These are phyloP conservation scores for Acanthococcus lagerstroemiae DNA, from an alignment of 2,888 invertebrate species.

Conservation along the genomic window DNA sequence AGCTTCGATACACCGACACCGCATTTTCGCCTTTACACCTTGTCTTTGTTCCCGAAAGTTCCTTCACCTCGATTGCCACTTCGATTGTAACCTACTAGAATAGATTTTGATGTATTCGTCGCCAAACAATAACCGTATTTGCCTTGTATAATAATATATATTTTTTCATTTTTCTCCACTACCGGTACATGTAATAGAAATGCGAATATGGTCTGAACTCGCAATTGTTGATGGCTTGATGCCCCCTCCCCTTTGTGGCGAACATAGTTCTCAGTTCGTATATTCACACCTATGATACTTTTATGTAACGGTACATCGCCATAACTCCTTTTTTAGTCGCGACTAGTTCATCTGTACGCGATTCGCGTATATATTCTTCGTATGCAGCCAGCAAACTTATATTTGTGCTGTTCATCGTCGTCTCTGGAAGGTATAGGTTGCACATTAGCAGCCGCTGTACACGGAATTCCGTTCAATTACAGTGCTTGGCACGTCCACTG, in stretches of 20 bases:
- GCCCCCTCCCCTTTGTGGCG: too few species aligned
- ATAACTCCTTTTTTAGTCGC: background rate
- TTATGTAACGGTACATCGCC: background rate
- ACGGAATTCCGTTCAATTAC: too few species aligned
- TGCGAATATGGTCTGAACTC: background rate
- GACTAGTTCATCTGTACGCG: background rate
- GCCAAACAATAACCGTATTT: constrained; percentile 4
- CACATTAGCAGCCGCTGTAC: too few species aligned
- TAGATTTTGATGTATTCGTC: too few species aligned
- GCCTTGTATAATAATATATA: background rate
- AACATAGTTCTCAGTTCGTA: too few species aligned
- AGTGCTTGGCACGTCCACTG: too few species aligned
- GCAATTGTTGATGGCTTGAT: background rate
- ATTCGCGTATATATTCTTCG: background rate
- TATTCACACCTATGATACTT: too few species aligned
- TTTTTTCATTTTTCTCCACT: background rate
- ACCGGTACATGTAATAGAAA: background rate
- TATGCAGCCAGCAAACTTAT: too few species aligned
- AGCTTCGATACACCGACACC: too few species aligned
- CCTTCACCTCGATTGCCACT: background rate
- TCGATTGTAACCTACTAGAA: constrained; percentile 8
- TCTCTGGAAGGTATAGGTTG: too few species aligned
- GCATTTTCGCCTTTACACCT: background rate
- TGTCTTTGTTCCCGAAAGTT: background rate
- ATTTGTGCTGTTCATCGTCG: too few species aligned